Evolutionary conservation across 2,888 invertebrate genomes (phyloP).

Genomic region (Cylindroiulus punctatus): DNA sequence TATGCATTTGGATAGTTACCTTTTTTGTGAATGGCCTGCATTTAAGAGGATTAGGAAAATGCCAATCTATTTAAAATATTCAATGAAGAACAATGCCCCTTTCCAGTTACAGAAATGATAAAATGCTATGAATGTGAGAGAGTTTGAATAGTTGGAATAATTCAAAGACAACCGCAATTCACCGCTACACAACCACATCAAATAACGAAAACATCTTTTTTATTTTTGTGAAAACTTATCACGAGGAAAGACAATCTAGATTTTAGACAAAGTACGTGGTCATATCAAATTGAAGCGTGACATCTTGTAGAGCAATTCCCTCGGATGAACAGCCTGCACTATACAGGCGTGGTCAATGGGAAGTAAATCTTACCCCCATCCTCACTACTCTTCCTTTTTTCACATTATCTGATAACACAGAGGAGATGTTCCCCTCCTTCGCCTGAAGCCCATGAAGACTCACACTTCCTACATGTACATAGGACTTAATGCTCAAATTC

Average conservation of each 20-base stretch:
- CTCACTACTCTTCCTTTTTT: neutral
- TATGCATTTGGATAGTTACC: neutral
- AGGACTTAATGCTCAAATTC: constrained; percentile 12
- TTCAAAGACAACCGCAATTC: neutral
- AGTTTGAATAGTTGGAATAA: neutral
- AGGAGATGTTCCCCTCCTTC: constrained; percentile 44
- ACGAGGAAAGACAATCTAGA: neutral
- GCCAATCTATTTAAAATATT: neutral
- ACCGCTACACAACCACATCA: neutral
- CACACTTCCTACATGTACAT: neutral
- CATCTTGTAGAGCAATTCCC: neutral
- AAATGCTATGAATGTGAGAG: neutral
- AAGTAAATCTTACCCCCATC: neutral
- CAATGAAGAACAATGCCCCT: neutral
- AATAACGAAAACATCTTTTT: neutral
- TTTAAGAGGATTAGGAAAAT: neutral
- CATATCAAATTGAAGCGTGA: neutral
- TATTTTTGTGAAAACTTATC: neutral
- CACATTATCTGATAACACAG: neutral
- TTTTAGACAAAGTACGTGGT: neutral
- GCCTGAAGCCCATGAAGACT: constrained; percentile 9
- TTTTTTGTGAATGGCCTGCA: neutral
- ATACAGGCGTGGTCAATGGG: constrained; percentile 17
- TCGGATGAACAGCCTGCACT: neutral
- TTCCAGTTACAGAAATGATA: neutral